Conservation (phyloP, 23 tunicate species). For the Ciona savignyi region DNA sequence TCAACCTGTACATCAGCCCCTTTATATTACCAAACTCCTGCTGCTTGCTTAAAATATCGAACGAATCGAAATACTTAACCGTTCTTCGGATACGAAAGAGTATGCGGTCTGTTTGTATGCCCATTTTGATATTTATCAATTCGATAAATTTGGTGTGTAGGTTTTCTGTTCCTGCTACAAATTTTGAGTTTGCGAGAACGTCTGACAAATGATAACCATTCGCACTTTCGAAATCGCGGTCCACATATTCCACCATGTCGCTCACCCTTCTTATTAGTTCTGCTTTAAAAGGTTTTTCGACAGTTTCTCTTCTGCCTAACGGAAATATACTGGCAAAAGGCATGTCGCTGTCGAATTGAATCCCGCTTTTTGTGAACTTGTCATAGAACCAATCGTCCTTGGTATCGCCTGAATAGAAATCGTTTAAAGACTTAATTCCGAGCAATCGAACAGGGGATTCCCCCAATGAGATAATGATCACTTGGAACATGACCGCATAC, state of each 20-base stretch:
- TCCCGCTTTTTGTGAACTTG: slow-evolving; percentile 9
- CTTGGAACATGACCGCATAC: slow-evolving; percentile 23
- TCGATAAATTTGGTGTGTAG: slow-evolving; percentile 1
- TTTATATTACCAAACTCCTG: slow-evolving; percentile 1
- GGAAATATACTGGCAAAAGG: slow-evolving; percentile 39
- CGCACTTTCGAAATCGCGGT: background rate
- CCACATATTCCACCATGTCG: slow-evolving; percentile 18
- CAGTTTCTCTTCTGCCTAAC: slow-evolving; percentile 20
- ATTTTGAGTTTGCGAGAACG: background rate
- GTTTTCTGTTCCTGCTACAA: slow-evolving; percentile 16
- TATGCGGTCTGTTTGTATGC: too few relatives aligned
- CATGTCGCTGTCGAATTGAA: slow-evolving; percentile 38
- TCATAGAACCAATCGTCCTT: slow-evolving; percentile 37
- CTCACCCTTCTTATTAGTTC: slow-evolving; percentile 18
- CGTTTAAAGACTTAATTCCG: slow-evolving; percentile 26
- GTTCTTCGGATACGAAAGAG: background rate
- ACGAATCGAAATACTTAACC: background rate
- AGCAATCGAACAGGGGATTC: slow-evolving; percentile 33
- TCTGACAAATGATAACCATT: slow-evolving; percentile 12
- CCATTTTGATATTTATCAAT: too few relatives aligned
- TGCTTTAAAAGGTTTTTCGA: slow-evolving; percentile 2
- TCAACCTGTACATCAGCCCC: slow-evolving; percentile 6
- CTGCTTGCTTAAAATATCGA: background rate
- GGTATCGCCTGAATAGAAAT: slow-evolving; percentile 7
- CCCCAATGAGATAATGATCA: slow-evolving; percentile 25